Conservation (phyloP, 2,113 vertebrate species). For the Monopterus albus region DNA sequence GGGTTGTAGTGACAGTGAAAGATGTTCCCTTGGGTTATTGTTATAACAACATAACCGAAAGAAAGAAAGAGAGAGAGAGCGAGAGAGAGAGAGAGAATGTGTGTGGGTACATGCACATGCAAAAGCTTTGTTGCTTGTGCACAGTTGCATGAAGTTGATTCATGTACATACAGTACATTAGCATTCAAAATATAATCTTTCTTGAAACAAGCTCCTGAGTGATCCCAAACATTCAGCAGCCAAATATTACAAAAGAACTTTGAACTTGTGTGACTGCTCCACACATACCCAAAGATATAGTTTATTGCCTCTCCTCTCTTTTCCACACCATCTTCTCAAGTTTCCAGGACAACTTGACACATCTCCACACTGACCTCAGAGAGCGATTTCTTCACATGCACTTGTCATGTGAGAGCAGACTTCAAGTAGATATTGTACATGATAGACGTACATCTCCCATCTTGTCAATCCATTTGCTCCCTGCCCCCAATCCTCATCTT, state of each 20-base stretch:
- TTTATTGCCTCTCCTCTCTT: not conserved
- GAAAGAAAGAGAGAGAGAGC: conserved; percentile 10
- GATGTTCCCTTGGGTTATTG: conserved; percentile 75
- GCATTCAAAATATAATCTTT: not conserved
- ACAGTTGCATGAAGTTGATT: conserved; percentile 12
- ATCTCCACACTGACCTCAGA: conserved; percentile 58
- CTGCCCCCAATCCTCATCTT: conserved; percentile 3
- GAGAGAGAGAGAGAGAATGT: conserved; percentile 21
- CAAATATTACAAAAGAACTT: not conserved
- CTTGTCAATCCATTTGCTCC: conserved; percentile 62
- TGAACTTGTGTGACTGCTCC: not conserved
- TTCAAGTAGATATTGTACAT: conserved; percentile 51
- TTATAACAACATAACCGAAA: conserved; percentile 53
- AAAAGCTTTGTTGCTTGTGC: conserved; percentile 14
- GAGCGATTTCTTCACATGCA: conserved; percentile 56
- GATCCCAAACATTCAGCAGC: not conserved
- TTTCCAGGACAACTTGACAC: conserved; percentile 55
- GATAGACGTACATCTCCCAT: conserved; percentile 56
- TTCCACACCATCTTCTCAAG: conserved; percentile 17
- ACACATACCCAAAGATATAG: not conserved
- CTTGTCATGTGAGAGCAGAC: conserved; percentile 56
- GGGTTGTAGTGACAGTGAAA: conserved; percentile 75
- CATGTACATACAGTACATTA: conserved; percentile 8
- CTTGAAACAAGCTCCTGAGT: not conserved
- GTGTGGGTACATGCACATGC: not conserved